Evolutionary conservation across 1,140 invertebrate genomes (phyloP), one percentile per base, ranked within the genome.

Genomic region (Lordiphosa clarofinis): DNA sequence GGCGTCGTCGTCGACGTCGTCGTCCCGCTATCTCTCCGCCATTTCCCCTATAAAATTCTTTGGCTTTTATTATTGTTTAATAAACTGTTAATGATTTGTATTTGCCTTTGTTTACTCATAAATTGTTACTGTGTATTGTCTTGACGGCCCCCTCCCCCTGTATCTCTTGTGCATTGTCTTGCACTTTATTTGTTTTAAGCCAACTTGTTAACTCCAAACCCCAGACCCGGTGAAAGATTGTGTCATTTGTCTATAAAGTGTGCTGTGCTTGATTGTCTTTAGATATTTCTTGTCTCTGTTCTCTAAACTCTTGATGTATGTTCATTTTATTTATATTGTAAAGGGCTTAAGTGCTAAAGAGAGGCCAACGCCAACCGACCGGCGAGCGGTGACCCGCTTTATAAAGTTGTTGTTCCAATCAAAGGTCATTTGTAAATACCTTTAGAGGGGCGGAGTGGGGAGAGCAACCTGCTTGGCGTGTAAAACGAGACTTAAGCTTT

Each of bases 61-160:
- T 50, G 43, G 4, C 44, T 37, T 57, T 52, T 69, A 68, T 59
- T 72, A 71, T 75, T 76, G 76, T 82, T 82, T 81, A 82, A 81
- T 82, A 81, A 46, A 75, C 66, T 75, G 61, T 68, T 81, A 68
- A 76, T 64, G 63, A 82, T 66, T 66, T 70, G 47, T 70, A 60
- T 70, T 28, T 37, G 66, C 56, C 33, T 65, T 69, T 65, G 50
- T 69, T 65, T 54, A 59, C 33, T 24, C 37, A 44, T 39, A 60
- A 69, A 50, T 68, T 58, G 40, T 56, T 36, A 33, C 33, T 60
- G 44, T 40, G 8, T 49, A 39, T 67, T 44, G 21, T 21, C 4
- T 40, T 67, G 39, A 19, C 12, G 7, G n/a, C 19, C 42, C 12
- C 31, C 4, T n/a, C 9, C 15, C 19, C 8, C 0, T 40, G 33